Conservation (phyloP, 2,113 vertebrate species). For the Pituophis catenifer region DNA sequence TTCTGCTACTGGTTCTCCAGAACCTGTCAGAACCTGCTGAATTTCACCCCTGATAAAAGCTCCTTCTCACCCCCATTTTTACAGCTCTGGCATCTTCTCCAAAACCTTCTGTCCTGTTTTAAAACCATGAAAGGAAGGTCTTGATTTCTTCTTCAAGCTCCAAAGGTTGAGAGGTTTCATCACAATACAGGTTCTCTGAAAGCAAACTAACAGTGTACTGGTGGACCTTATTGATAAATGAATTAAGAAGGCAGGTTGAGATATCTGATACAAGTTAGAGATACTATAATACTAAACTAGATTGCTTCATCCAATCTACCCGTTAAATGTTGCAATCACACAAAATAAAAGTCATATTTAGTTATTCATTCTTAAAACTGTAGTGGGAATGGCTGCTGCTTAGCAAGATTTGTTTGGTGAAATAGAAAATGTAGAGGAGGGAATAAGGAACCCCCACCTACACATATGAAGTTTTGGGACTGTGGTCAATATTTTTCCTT, state of each 20-base stretch:
- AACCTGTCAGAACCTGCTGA: too few relatives aligned
- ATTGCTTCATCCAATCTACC: background rate
- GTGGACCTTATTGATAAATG: background rate
- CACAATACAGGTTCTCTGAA: background rate
- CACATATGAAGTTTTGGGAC: background rate
- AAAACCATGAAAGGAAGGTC: background rate
- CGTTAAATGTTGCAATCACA: background rate
- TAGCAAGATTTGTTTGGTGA: background rate
- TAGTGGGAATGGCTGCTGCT: background rate
- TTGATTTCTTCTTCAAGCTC: background rate
- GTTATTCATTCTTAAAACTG: slow-evolving; percentile 37
- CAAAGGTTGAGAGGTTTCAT: background rate
- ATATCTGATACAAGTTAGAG: background rate
- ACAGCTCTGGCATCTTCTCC: background rate
- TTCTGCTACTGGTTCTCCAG: too few relatives aligned
- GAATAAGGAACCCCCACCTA: too few relatives aligned
- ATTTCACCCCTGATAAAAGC: background rate
- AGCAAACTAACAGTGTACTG: background rate
- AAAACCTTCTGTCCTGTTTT: background rate
- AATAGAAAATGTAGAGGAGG: slow-evolving; percentile 20
- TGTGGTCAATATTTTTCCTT: background rate
- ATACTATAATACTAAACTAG: background rate
- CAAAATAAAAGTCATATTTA: background rate
- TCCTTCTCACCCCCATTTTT: background rate
- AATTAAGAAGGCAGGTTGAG: background rate